Evolutionary conservation across 2,113 vertebrate species (phyloP).

Genomic region (Rhinolophus sinicus): DNA sequence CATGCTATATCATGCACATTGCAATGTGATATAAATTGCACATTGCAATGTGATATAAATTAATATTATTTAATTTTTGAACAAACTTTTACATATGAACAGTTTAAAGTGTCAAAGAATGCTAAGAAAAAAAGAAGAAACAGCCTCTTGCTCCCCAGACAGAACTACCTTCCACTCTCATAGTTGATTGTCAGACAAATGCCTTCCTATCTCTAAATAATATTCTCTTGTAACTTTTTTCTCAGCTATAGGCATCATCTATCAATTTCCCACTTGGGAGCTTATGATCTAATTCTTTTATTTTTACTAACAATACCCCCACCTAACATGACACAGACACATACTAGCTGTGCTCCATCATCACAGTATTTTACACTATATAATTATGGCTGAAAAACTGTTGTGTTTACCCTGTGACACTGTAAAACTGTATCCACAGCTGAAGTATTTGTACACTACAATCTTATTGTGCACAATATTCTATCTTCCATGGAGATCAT

Average conservation of each 20-base stretch:
- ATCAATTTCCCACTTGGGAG: not conserved
- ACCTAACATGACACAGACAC: not conserved
- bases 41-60: not conserved
- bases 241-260: not conserved
- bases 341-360: not conserved
- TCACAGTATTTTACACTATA: not conserved
- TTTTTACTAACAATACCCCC: not conserved
- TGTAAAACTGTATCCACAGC: not conserved
- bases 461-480: not conserved
- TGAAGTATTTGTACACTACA: not conserved
- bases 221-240: not conserved
- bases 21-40: not conserved
- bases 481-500: not conserved
- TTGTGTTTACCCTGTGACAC: not conserved
- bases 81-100: not conserved
- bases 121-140: not conserved
- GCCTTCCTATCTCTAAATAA: not conserved
- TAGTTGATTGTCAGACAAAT: not conserved
- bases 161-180: not conserved
- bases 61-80: not conserved
- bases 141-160: not conserved
- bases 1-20: not conserved
- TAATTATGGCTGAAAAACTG: not conserved
- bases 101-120: not conserved
- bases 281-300: not conserved